Conservation (phyloP, 2,888 invertebrate genomes). For the Actias luna region DNA sequence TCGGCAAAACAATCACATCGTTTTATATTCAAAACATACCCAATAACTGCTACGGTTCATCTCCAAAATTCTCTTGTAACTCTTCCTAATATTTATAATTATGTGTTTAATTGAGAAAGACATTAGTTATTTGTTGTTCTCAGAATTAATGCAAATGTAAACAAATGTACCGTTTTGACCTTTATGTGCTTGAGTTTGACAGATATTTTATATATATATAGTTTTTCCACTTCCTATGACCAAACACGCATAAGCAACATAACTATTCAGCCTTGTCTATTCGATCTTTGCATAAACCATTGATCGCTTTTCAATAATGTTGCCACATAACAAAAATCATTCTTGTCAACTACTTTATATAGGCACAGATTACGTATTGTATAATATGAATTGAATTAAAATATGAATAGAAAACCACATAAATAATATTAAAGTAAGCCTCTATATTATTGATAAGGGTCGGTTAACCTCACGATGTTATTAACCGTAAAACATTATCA, state of each 20-base stretch:
- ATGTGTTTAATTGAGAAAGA: conserved; percentile 60
- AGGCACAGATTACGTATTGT: not conserved
- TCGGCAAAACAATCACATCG: not conserved
- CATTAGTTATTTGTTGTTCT: conserved; percentile 43
- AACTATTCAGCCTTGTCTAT: not conserved
- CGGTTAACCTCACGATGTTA: not conserved
- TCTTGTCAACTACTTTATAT: not conserved
- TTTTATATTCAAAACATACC: conserved; percentile 43
- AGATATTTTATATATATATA: not conserved
- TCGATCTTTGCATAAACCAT: not conserved
- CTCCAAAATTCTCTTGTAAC: conserved; percentile 51
- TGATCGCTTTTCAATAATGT: conserved; percentile 2
- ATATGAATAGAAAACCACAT: not conserved
- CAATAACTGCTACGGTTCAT: conserved; percentile 48
- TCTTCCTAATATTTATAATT: conserved; percentile 50
- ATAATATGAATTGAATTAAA: not conserved
- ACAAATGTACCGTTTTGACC: not conserved
- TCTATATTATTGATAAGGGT: not conserved
- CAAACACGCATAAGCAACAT: not conserved
- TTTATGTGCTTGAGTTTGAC: not conserved
- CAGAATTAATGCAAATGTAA: not conserved
- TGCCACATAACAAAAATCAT: not conserved
- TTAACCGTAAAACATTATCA: not conserved
- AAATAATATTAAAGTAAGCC: not conserved
- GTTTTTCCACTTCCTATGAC: not conserved